Evolutionary conservation across 2,113 vertebrate species (phyloP).

Genomic region (Thoracochromis brauschi): DNA sequence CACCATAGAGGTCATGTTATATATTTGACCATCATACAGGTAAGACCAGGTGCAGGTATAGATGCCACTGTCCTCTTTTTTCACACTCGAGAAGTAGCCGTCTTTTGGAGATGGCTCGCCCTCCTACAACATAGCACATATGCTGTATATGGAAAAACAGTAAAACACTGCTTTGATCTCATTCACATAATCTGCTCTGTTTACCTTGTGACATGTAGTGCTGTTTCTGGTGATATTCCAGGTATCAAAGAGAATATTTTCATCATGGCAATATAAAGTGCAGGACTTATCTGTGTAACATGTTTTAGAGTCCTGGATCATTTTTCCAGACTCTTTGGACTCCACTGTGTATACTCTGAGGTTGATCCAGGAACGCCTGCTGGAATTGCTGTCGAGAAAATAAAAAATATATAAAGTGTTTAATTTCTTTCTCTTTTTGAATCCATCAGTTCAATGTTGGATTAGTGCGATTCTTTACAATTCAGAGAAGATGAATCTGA

Average conservation of each 20-base stretch:
- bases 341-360: background rate
- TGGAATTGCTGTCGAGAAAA: background rate
- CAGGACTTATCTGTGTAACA: conserved; percentile 3
- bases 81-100: background rate
- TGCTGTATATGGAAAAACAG: background rate
- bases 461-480: accelerated
- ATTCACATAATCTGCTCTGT: background rate
- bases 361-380: background rate
- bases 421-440: background rate
- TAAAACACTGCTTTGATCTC: background rate
- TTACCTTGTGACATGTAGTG: conserved; percentile 39
- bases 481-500: background rate
- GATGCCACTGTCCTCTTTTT: background rate
- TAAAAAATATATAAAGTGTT: background rate
- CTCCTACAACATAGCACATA: background rate
- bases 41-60: conserved; percentile 49
- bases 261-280: background rate
- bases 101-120: accelerated
- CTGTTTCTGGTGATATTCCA: background rate
- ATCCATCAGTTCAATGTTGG: background rate
- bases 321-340: background rate
- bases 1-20: conserved; percentile 7
- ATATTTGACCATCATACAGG: conserved; percentile 6
- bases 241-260: background rate
- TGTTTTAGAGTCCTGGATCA: background rate